phyloP scores from a whole-genome alignment of 1,140 invertebrate species.

The Periplaneta americana region DNA sequence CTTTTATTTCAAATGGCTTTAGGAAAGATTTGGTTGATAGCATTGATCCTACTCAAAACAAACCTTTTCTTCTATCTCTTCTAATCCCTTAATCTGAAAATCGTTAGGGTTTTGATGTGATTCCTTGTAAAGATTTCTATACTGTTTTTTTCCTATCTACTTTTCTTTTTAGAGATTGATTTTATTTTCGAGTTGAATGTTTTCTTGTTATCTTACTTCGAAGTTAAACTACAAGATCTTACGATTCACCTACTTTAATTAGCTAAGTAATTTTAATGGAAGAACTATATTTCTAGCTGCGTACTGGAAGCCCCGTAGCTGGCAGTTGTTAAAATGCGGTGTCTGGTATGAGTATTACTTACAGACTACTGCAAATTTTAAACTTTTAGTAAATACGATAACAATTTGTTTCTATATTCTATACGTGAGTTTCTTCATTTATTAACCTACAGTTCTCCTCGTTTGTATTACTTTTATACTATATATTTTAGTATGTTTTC shows the following conservation, averaged over 20 bases:
- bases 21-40: not conserved
- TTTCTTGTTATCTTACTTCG: not conserved
- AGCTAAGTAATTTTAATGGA: not conserved
- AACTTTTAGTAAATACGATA: not conserved
- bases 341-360: not conserved
- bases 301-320: not conserved
- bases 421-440: too few relatives aligned
- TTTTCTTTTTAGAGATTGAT: not conserved
- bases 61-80: not conserved
- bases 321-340: not conserved
- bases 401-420: too few relatives aligned
- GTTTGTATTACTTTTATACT: too few relatives aligned
- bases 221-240: not conserved
- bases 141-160: not conserved
- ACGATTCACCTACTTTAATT: not conserved
- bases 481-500: too few relatives aligned
- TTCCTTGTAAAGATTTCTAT: not conserved
- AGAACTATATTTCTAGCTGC: not conserved
- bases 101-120: not conserved
- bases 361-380: not conserved
- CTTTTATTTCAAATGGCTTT: not conserved
- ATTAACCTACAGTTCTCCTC: too few relatives aligned
- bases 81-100: not conserved
- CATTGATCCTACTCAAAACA: not conserved
- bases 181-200: not conserved